Base-by-base conservation (phyloP, 2,888 invertebrate species). In the Polyommatus iphigenia region DNA sequence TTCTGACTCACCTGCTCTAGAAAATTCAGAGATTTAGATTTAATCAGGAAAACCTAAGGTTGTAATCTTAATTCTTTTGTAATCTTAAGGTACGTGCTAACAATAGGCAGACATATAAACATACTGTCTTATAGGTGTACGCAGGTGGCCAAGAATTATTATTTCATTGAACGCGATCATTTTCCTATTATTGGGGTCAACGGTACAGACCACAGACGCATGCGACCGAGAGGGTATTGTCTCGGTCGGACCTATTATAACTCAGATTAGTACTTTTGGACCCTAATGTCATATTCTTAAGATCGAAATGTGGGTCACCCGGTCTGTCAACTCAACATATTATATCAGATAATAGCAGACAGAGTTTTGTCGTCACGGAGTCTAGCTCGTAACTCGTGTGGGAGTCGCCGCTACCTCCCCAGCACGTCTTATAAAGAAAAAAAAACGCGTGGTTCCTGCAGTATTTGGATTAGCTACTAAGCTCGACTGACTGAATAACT, bases 101-200 rank as follows among this genome's bases (percentile, higher is more conserved):
- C 10, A 10, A 24, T 13, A 13, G 4, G 24, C 62, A 24, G 20
- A 10, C 10, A 50, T 15, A 75, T 24, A 50, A 2, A 46, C 20
- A 24, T 15, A 77, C 20, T 32, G 5, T 13, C 62, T 46, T 18
- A 18, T 18, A 18, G 54, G 54, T 54, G 15, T 54, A 29, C 29
- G 67, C 67, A 67, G 67, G 29, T 67, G 67, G 29, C 18, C 67
- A 32, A 29, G 6, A 29, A 73, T 73, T 50, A 73, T 73, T 46
- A 46, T 41, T 24, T 18, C 46, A 41, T 41, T 24, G 50, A 73
- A 20, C 20, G 46, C 73, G 73, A 50, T 46, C 73, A 73, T 46
- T 41, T 73, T 46, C 20, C n/a, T 50, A 73, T 46, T 73, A 73
- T 1, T 10, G 46, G 46, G 73, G 73, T 73, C 50, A 73, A 15